Conservation (phyloP, 2,888 invertebrate genomes). For the Agriopis marginaria region DNA sequence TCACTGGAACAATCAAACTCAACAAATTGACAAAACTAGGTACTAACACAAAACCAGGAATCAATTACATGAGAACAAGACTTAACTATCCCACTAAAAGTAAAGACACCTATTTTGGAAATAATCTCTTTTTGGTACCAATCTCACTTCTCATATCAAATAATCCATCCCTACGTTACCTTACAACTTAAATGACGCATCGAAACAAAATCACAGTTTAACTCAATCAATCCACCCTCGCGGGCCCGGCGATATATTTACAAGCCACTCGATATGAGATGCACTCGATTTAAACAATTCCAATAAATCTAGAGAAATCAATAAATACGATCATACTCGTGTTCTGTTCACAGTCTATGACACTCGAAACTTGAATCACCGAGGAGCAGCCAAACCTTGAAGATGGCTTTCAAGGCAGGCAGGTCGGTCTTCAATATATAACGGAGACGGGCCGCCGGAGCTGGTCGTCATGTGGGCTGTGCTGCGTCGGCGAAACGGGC, state of each 20-base stretch:
- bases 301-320: slow-evolving; percentile 68
- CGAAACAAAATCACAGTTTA: slow-evolving; percentile 82
- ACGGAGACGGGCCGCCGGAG: slow-evolving; percentile 90
- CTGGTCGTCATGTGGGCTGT: slow-evolving; percentile 86
- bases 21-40: slow-evolving; percentile 64
- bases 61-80: slow-evolving; percentile 48
- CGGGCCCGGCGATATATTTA: slow-evolving; percentile 70
- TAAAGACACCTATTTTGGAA: slow-evolving; percentile 68
- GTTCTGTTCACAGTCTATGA: slow-evolving; percentile 65
- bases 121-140: slow-evolving; percentile 85
- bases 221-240: slow-evolving; percentile 62
- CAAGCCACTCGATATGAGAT: slow-evolving; percentile 78
- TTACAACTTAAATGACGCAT: slow-evolving; percentile 69
- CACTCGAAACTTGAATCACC: slow-evolving; percentile 53
- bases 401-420: slow-evolving; percentile 74
- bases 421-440: slow-evolving; percentile 88
- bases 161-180: slow-evolving; percentile 64
- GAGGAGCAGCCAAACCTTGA: slow-evolving; percentile 65
- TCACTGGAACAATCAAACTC: slow-evolving; percentile 69
- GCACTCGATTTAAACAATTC: slow-evolving; percentile 64
- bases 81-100: slow-evolving; percentile 68
- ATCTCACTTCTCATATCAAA: slow-evolving; percentile 81
- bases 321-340: slow-evolving; percentile 73
- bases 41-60: slow-evolving; percentile 53
- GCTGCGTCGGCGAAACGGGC: slow-evolving; percentile 77